phyloP scores from a whole-genome alignment of 1,140 invertebrate species.

The Tetragonula clypearis region DNA sequence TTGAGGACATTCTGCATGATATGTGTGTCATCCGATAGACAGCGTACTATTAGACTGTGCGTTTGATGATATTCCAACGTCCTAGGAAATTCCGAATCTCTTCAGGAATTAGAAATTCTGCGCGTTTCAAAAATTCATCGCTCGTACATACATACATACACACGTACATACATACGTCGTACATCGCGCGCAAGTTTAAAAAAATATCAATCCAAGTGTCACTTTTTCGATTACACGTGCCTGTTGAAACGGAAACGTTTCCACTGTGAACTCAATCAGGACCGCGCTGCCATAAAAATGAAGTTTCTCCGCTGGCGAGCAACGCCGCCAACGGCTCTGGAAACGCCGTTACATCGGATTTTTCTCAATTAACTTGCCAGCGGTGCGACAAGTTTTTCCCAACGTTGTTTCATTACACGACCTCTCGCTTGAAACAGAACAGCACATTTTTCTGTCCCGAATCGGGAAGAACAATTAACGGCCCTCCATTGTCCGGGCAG shows the following conservation, averaged over 20 bases:
- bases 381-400: neutral
- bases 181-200: too few relatives aligned
- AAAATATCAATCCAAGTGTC: too few relatives aligned
- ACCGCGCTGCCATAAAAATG: neutral
- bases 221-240: neutral
- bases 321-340: neutral
- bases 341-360: neutral
- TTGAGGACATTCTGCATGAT: neutral
- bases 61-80: too few relatives aligned
- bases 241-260: neutral
- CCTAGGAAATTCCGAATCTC: too few relatives aligned
- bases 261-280: neutral
- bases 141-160: too few relatives aligned
- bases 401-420: neutral
- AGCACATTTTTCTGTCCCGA: conserved; percentile 1
- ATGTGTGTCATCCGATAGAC: neutral
- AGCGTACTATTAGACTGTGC: too few relatives aligned
- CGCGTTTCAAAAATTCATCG: neutral
- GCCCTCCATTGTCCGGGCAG: conserved; percentile 1
- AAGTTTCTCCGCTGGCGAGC: neutral
- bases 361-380: neutral
- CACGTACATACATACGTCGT: too few relatives aligned
- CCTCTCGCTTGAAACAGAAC: neutral
- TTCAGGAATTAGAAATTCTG: neutral
- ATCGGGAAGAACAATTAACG: conserved; percentile 15